A percentile compares a stretch with the other conserved stretches of the same genome.
phyloP scores from a whole-genome alignment of 2,113 vertebrate genomes.

The Mugil cephalus region DNA sequence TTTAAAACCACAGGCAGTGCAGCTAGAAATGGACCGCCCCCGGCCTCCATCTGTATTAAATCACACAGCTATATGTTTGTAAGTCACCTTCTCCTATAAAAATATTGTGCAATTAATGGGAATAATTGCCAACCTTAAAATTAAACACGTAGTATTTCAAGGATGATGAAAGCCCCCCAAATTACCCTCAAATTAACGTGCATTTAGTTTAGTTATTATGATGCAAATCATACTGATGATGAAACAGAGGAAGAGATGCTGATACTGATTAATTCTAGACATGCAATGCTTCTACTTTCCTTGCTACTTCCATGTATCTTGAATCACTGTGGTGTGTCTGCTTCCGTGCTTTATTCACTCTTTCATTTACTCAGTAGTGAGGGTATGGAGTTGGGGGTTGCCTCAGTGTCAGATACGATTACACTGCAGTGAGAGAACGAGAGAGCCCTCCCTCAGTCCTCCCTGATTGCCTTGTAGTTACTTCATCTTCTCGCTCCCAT shows the following conservation, averaged over 20 bases:
- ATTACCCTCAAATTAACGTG: too few species aligned
- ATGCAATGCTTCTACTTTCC: neutral
- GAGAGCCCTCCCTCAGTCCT: slow-evolving; percentile 7
- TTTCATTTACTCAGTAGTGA: slow-evolving; percentile 15
- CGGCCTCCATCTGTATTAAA: slow-evolving; percentile 21
- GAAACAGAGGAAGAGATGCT: too few species aligned
- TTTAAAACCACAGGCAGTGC: neutral
- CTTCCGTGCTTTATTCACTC: neutral
- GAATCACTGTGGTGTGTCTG: neutral
- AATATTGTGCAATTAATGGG: neutral
- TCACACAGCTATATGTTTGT: slow-evolving; percentile 4
- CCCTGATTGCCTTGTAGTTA: slow-evolving; percentile 10
- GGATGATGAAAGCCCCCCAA: too few species aligned
- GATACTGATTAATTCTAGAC: too few species aligned
- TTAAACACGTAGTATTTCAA: neutral
- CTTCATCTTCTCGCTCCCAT: slow-evolving; percentile 51
- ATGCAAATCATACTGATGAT: too few species aligned
- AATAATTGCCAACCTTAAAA: neutral
- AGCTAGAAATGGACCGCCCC: slow-evolving; percentile 25
- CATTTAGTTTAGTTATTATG: too few species aligned
- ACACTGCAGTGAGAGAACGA: slow-evolving; percentile 60
- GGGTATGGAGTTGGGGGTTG: slow-evolving; percentile 22
- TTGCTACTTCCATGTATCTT: neutral
- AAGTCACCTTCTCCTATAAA: neutral
- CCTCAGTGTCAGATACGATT: slow-evolving; percentile 58